phyloP scores from a whole-genome alignment of 2,797 vertebrate species.

The Pagetopsis macropterus region DNA sequence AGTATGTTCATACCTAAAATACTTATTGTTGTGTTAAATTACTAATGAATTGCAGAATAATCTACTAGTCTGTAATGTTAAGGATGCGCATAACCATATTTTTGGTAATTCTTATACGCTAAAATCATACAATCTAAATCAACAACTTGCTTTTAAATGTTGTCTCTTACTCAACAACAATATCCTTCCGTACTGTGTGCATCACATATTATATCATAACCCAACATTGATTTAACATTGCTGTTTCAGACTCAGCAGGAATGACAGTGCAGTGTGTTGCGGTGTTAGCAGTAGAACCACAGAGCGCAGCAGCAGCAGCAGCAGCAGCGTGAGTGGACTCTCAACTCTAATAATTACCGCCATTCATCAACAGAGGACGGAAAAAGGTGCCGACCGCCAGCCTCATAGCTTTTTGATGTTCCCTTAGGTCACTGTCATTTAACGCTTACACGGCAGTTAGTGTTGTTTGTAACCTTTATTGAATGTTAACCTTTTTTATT shows the following conservation, averaged over 20 bases:
- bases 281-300: conserved; percentile 9
- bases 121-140: conserved; percentile 14
- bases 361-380: conserved; percentile 63
- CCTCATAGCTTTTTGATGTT: conserved; percentile 24
- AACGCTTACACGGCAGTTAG: conserved; percentile 11
- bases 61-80: neutral
- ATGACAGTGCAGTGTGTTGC: neutral
- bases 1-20: conserved; percentile 11
- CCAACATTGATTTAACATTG: neutral
- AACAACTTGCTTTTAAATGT: neutral
- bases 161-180: neutral
- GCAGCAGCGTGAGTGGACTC: conserved; percentile 44
- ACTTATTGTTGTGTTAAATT: neutral
- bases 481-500: neutral
- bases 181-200: neutral
- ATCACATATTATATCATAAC: neutral
- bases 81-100: neutral
- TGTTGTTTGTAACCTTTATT: neutral
- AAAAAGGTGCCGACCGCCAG: conserved; percentile 43
- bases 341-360: conserved; percentile 60
- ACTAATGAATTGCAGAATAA: neutral
- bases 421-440: conserved; percentile 46
- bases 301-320: conserved; percentile 19
- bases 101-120: too few relatives aligned
- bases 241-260: conserved; percentile 4